Conservation (phyloP, 2,888 invertebrate species). For the Plebejus anna region DNA sequence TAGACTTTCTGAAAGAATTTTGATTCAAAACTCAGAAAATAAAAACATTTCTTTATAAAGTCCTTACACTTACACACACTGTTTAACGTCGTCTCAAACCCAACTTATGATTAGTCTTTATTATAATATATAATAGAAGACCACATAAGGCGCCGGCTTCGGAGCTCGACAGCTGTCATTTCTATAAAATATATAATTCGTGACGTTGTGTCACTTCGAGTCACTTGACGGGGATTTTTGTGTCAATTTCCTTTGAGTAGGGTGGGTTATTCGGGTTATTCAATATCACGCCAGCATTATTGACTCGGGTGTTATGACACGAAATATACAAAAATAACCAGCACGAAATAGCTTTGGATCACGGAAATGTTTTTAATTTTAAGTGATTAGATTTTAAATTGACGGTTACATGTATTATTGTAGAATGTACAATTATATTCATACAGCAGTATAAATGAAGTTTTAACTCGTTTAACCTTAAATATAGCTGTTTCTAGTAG, state of each 20-base stretch:
- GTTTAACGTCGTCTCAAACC: neutral
- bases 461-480: too few species aligned
- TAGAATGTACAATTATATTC: neutral
- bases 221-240: conserved; percentile 16
- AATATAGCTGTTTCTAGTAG: too few species aligned
- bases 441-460: too few species aligned
- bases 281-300: conserved; percentile 4
- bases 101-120: neutral
- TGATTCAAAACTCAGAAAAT: too few species aligned
- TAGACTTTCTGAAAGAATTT: too few species aligned
- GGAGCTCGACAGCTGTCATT: neutral
- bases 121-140: neutral
- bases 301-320: conserved; percentile 6
- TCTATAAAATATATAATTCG: conserved; percentile 8
- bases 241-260: conserved; percentile 19
- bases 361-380: neutral
- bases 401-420: neutral
- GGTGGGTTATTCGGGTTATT: neutral
- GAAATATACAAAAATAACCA: neutral
- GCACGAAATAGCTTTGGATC: neutral
- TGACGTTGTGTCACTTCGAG: conserved; percentile 7
- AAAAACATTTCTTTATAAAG: too few species aligned
- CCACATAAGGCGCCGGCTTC: neutral
- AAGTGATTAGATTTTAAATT: neutral
- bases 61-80: too few species aligned